These are phyloP conservation scores for Atopsyche davidsoni DNA, from an alignment of 1,140 invertebrate genomes.

Conservation along the genomic window DNA sequence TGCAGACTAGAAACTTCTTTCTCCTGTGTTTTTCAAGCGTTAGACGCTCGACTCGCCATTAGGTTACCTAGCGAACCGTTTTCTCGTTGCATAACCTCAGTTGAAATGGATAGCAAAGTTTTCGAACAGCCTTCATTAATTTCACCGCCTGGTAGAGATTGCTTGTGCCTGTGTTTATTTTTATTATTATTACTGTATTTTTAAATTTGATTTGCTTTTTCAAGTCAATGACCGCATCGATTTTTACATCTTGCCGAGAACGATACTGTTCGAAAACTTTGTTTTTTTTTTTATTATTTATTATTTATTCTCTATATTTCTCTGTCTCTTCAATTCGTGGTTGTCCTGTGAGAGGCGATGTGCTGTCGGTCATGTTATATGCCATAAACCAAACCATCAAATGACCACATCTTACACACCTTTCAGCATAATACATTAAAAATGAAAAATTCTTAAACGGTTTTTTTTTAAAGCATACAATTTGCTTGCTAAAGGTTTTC, in stretches of 20 bases:
- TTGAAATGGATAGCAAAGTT: constrained; percentile 52
- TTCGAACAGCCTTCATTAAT: constrained; percentile 63
- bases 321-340: no score
- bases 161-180: no score
- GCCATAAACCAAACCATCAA: no score
- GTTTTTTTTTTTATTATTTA: constrained; percentile 27
- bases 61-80: constrained; percentile 1
- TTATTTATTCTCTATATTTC: no score
- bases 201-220: constrained; percentile 18
- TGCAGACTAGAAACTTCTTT: not conserved
- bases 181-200: constrained; percentile 32
- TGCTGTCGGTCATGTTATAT: no score
- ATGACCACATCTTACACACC: no score
- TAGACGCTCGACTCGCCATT: not conserved
- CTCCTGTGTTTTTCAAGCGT: not conserved
- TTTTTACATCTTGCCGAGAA: constrained; percentile 14
- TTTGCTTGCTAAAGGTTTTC: no score
- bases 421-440: no score
- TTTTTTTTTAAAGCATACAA: not conserved
- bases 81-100: constrained; percentile 37
- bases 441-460: no score
- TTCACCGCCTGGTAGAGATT: no score
- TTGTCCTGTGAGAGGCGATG: no score
- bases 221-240: constrained; percentile 14
- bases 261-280: constrained; percentile 59